Base-by-base conservation (phyloP, 1,140 invertebrate species). In the Eriosoma lanigerum region DNA sequence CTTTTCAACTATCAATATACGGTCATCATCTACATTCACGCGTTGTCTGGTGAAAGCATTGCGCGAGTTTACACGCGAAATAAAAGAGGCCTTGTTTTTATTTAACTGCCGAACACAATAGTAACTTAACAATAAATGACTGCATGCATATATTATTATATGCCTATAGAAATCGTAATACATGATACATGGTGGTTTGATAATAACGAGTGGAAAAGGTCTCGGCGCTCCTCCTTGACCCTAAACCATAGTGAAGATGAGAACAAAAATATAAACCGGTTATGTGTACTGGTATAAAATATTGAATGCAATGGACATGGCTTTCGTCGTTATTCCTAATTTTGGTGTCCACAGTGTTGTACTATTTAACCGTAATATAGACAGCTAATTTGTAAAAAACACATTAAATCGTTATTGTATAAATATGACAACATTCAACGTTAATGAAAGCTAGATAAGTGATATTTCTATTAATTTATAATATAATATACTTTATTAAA, bases 191-290 rank as follows among this genome's bases (percentile, higher is more conserved):
- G 54, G 56, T 46, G 56, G 38, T 62, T 78, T 38, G 38, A 62
- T 78, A 78, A 62, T 44, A 60, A 62, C 56, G n/a, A 78, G 56
- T 62, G 56, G 56, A 60, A 78, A 78, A 78, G 75, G 56, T 78
- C 56, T 62, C 75, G 75, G 56, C 56, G 38, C 75, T 15, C 75
- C 56, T 78, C 54, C 54, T 78, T 78, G 75, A 78, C 75, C 75
- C 75, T 78, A 78, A 60, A 62, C 75, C 44, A 26, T 21, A 9
- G 29, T 44, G 52, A 38, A 75, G 52, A 75, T 75, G 72, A 62
- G 56, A 78, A 62, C n/a, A 60, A 52, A 78, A 76, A 62, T 62
- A 46, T 48, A 62, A 78, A 78, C 75, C 75, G 75, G 75, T 78
- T 78, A 56, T 78, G 21, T 15, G 56, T 78, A 38, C 38, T 10